Evolutionary conservation across 2,888 invertebrate species (phyloP).

Genomic region (Selenia dentaria): DNA sequence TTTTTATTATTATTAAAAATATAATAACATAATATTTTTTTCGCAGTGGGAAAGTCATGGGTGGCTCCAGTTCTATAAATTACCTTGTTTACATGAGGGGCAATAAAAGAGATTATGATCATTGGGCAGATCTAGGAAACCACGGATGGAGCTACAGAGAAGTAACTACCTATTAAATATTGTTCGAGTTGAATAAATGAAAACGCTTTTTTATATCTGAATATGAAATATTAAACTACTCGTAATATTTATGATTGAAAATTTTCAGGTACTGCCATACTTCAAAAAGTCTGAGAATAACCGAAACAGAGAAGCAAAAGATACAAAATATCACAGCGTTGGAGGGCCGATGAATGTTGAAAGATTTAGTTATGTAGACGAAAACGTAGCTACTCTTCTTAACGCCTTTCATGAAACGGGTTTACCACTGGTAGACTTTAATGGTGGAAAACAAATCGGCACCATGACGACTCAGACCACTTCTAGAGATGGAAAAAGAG

Average conservation of each 20-base stretch:
- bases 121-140: constrained; percentile 86
- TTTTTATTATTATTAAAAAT: too few relatives aligned
- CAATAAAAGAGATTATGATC: constrained; percentile 86
- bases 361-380: constrained; percentile 84
- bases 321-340: constrained; percentile 80
- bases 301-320: constrained; percentile 70
- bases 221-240: too few relatives aligned
- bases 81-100: constrained; percentile 87
- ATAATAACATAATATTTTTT: too few relatives aligned
- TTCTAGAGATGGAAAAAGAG: constrained; percentile 80
- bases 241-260: not conserved
- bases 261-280: constrained; percentile 85
- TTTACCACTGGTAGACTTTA: constrained; percentile 82
- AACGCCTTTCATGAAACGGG: constrained; percentile 86
- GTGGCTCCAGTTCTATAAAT: constrained; percentile 88
- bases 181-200: too few relatives aligned
- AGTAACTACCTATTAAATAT: constrained; percentile 51
- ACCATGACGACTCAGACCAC: constrained; percentile 86
- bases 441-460: constrained; percentile 82
- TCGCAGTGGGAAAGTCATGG: constrained; percentile 87
- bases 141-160: constrained; percentile 85
- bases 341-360: constrained; percentile 86
- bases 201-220: too few relatives aligned
- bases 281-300: constrained; percentile 87
- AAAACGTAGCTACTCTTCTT: constrained; percentile 78